Conservation (phyloP, 2,888 invertebrate genomes). For the Netelia inedita region DNA sequence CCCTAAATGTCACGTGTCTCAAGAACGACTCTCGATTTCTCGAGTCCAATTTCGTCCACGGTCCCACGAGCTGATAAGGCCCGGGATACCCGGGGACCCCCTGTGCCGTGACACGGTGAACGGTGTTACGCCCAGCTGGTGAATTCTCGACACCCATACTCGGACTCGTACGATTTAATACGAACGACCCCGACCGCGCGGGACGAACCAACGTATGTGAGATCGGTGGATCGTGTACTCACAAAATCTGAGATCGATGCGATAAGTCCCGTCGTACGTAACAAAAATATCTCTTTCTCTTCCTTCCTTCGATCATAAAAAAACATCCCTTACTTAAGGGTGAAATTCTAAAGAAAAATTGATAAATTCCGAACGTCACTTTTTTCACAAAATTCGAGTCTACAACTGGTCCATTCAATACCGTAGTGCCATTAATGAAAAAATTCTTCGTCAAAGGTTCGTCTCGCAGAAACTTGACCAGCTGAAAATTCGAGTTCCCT, state of each 20-base stretch:
- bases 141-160: constrained; percentile 67
- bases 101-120: constrained; percentile 69
- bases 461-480: constrained; percentile 32
- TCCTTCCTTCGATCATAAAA: too few species aligned
- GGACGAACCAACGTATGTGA: constrained; percentile 64
- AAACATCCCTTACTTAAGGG: too few species aligned
- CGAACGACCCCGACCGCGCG: constrained; percentile 41
- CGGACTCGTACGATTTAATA: constrained; percentile 30
- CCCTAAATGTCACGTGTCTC: not conserved
- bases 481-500: constrained; percentile 59
- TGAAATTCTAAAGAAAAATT: too few species aligned
- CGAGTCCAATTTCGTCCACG: not conserved
- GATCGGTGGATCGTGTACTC: constrained; percentile 52
- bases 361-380: not conserved
- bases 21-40: not conserved
- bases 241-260: constrained; percentile 44
- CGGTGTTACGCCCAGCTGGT: constrained; percentile 64
- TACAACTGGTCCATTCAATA: too few species aligned
- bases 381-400: not conserved
- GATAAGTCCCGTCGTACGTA: not conserved
- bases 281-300: not conserved
- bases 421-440: too few species aligned
- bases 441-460: constrained; percentile 27
- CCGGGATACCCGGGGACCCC: constrained; percentile 64
- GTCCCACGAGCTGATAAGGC: constrained; percentile 58